Conservation (phyloP, 1,140 invertebrate species). For the Geopemphigus sp. region DNA sequence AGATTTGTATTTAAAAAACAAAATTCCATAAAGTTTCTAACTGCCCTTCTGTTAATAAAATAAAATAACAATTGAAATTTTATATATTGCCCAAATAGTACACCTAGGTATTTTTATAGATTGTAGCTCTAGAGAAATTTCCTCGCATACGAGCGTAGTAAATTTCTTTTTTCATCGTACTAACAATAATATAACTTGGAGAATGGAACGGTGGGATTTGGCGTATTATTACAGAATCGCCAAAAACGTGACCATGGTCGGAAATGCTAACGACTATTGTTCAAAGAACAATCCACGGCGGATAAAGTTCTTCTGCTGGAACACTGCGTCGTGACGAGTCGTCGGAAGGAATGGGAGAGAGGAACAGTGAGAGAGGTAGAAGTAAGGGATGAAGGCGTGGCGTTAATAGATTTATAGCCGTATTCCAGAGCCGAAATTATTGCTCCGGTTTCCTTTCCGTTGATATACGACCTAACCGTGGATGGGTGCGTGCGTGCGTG, state of each 20-base stretch:
- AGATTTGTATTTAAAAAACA: too few relatives aligned
- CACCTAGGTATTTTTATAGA: too few relatives aligned
- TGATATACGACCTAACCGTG: conserved; percentile 26
- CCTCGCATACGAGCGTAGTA: too few relatives aligned
- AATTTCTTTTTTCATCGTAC: too few relatives aligned
- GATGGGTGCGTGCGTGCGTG: neutral
- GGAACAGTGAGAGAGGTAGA: neutral
- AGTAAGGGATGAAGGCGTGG: neutral
- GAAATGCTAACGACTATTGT: conserved; percentile 48
- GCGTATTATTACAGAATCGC: conserved; percentile 28
- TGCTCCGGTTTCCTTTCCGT: conserved; percentile 27
- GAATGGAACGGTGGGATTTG: neutral
- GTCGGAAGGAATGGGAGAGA: neutral
- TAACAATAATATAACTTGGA: too few relatives aligned
- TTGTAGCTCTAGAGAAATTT: too few relatives aligned
- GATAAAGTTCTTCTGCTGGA: conserved; percentile 42
- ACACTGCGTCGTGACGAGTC: neutral
- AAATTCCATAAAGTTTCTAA: too few relatives aligned
- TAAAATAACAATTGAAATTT: too few relatives aligned
- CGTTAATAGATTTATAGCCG: conserved; percentile 46
- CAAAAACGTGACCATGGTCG: conserved; percentile 28
- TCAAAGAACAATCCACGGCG: conserved; percentile 42
- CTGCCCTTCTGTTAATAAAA: too few relatives aligned
- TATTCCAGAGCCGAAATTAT: conserved; percentile 41
- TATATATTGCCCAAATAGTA: too few relatives aligned